Base-by-base conservation (phyloP, 2,888 invertebrate species). In the Unio delphinus region DNA sequence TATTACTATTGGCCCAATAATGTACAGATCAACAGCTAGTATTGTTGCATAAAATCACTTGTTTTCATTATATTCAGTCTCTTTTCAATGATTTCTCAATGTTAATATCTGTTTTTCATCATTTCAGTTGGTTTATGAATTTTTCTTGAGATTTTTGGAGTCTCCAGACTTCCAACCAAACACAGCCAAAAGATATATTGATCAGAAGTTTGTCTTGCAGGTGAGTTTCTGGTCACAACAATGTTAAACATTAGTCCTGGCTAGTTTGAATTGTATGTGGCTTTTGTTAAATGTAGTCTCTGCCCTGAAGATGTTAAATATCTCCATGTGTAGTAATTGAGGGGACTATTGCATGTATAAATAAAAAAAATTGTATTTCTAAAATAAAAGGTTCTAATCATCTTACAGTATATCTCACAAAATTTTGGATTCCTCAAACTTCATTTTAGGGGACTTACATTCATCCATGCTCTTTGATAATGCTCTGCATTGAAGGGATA, bases 141-240 rank as follows among this genome's bases (percentile, higher is more conserved):
- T 90, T 80, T 90, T 90, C 80, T 80, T 90, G 72, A 81, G 90
- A 65, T 89, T 90, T 80, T 82, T 90, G 72, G 90, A 90, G 78
- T 89, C 89, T 30, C 88, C 88, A 67, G 97, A 97, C 91, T 97
- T 98, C 91, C 96, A 97, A 91, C 95, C 96, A 68, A 94, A 94
- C 88, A 93, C 95, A 81, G 97, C 96, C 84, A 97, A 97, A 92
- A 95, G 95, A 87, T 95, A 94, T 91, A 96, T 98, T 90, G 97
- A 98, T 91, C 96, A 97, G 91, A 96, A 95, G 91, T 98, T 98
- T 92, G 96, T 98, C 74, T 91, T 96, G 87, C 95, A 96, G 93
- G 96, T 95, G 83, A 81, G 82, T 77, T 45, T 23, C 30, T 62
- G 15, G 45, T 62, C n/a, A 15, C 4, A 4, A 26, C 11, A 8